Percentiles rank a stretch among this genome's conserved stretches.
phyloP scores from a whole-genome alignment of 2,888 invertebrate species.

The Platycnemis pennipes region DNA sequence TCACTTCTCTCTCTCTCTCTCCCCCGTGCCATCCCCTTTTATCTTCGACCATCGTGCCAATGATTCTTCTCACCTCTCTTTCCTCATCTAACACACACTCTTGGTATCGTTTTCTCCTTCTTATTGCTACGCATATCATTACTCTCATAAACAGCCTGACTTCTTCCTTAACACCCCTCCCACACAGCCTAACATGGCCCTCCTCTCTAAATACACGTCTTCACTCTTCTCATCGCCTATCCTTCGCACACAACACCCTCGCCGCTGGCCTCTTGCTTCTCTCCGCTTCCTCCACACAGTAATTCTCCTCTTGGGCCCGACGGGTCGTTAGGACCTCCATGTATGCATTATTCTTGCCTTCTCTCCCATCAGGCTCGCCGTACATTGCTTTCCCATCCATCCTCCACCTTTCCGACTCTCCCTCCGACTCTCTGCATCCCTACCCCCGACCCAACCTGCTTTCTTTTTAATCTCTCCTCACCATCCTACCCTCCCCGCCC shows the following conservation, averaged over 20 bases:
- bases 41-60: background rate
- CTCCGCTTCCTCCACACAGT: slow-evolving; percentile 10
- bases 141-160: background rate
- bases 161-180: background rate
- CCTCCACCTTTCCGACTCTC: background rate
- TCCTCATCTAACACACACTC: slow-evolving; percentile 5
- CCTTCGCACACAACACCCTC: slow-evolving; percentile 24
- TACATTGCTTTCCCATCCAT: slow-evolving; percentile 11
- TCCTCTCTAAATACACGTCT: slow-evolving; percentile 47
- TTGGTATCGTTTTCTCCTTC: background rate
- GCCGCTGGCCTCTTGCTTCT: slow-evolving; percentile 35
- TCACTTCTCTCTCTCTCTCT: slow-evolving; percentile 15
- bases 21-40: background rate
- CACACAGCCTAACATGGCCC: background rate
- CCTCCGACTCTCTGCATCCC: too few relatives aligned
- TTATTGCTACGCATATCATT: background rate
- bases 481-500: background rate
- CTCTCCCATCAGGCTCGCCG: background rate
- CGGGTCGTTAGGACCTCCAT: slow-evolving; percentile 47
- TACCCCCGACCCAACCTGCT: background rate
- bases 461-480: background rate
- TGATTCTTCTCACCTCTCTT: background rate
- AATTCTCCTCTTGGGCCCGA: slow-evolving; percentile 42
- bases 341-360: slow-evolving; percentile 55
- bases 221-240: slow-evolving; percentile 65